Percentiles rank a stretch among this genome's conserved stretches.
These are phyloP conservation scores for Ptyas mucosa DNA, from an alignment of 2,113 vertebrate species.

Conservation along the genomic window DNA sequence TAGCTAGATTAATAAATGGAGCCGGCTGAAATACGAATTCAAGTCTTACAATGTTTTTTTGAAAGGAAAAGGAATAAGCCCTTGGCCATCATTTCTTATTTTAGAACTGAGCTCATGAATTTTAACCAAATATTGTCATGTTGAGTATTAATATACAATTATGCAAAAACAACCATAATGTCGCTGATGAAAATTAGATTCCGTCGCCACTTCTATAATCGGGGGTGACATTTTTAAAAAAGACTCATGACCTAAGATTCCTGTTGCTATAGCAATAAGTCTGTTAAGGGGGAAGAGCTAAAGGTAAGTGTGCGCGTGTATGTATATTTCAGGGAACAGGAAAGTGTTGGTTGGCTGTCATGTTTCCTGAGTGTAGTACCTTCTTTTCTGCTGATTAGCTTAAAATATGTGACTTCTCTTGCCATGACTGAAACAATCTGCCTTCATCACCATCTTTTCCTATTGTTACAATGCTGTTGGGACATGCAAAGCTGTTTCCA, in stretches of 20 bases:
- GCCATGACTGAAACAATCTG: background rate
- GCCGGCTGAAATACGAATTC: slow-evolving; percentile 25
- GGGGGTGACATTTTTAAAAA: slow-evolving; percentile 39
- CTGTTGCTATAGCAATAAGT: slow-evolving; percentile 63
- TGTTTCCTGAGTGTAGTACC: background rate
- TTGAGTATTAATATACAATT: slow-evolving; percentile 63
- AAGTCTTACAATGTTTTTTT: slow-evolving; percentile 33
- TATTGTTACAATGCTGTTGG: background rate
- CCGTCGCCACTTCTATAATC: slow-evolving; percentile 41
- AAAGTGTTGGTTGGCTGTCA: background rate
- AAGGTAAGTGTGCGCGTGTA: slow-evolving; percentile 54
- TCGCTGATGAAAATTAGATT: slow-evolving; percentile 66
- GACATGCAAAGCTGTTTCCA: background rate
- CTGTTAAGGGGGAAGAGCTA: slow-evolving; percentile 52
- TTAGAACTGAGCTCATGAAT: slow-evolving; percentile 66
- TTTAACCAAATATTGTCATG: slow-evolving; percentile 57
- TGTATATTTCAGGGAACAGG: background rate
- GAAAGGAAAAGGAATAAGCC: slow-evolving; percentile 30
- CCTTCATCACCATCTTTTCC: background rate
- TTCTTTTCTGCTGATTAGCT: background rate
- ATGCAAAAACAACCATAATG: slow-evolving; percentile 61
- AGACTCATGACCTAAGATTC: slow-evolving; percentile 60
- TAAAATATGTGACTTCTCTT: background rate
- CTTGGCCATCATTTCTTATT: slow-evolving; percentile 51
- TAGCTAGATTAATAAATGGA: slow-evolving; percentile 52